phyloP scores from a whole-genome alignment of 2,113 vertebrate species.

The Pyrgilauda ruficollis region DNA sequence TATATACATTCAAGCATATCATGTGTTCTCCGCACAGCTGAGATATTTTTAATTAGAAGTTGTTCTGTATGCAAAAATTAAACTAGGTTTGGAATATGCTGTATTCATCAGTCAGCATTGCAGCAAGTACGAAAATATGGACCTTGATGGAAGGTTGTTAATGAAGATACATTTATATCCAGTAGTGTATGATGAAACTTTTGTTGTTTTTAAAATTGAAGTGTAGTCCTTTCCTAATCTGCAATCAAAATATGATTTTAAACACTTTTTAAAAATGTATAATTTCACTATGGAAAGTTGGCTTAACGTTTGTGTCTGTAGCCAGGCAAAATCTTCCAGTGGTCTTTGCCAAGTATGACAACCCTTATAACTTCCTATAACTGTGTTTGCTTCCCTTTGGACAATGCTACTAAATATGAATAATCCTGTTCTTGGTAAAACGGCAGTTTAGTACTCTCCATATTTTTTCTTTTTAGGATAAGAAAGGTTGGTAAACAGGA shows the following conservation, averaged over 20 bases:
- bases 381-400: not conserved
- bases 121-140: not conserved
- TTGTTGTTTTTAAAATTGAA: not conserved
- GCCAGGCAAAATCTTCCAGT: not conserved
- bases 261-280: rapidly evolving
- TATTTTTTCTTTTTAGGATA: not conserved
- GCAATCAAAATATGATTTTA: not conserved
- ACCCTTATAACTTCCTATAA: not conserved
- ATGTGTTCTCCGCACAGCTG: not conserved
- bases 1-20: not conserved
- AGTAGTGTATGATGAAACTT: not conserved
- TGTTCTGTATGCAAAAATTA: not conserved
- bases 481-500: not conserved
- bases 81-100: not conserved
- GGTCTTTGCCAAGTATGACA: not conserved
- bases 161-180: not conserved
- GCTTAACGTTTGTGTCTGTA: not conserved
- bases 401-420: not conserved
- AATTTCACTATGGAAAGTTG: not conserved
- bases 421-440: not conserved
- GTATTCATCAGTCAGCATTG: not conserved
- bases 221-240: not conserved
- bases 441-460: not conserved
- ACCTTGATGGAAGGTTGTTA: not conserved
- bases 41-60: not conserved